Evolutionary conservation across 2,113 vertebrate species (phyloP), one percentile per base, ranked within the genome.

Genomic region (Plectropomus leopardus): DNA sequence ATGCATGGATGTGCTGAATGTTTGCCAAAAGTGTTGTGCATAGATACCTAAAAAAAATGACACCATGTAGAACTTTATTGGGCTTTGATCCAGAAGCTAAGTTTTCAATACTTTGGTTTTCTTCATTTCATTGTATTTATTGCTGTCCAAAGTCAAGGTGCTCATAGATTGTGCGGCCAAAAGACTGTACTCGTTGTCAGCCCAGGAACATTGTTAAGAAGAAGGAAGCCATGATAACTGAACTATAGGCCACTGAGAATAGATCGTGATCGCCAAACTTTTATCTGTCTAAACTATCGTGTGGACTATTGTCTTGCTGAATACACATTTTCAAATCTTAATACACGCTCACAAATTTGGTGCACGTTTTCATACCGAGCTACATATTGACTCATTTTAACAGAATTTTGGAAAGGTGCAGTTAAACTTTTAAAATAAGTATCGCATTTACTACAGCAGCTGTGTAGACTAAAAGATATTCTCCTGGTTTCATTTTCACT

Each of bases 401-500:
- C 23, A 16, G 26, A 24, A 42, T 60, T 71, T 45, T 50, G 4
- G 13, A 36, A 59, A 59, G 24, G 28, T 48, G 42, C 14, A 23
- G 5, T 45, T 28, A 5, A 30, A 10, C 6, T 59, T n/a, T 2
- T 1, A 1, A 42, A 14, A 40, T 17, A 15, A 47, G 10, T 15
- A 34, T 13, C 67, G n/a, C 21, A 24, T 55, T 44, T 13, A 42
- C 24, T 44, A 1, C 14, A 36, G 14, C 4, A 19, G n/a, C 45
- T 54, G 15, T 23, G 23, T 44, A 28, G 9, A 24, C 4, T 55
- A 45, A 64, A 42, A 16, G 1, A 66, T 72, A 19, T 24, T 16
- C 78, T 61, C 42, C n/a, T 69, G 1, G 66, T 74, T 68, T 36
- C 1, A 8, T 70, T 64, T 72, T 82, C 0, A 10, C 45, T 60